phyloP scores from a whole-genome alignment of 2,113 vertebrate genomes.

The Taxidea taxus region DNA sequence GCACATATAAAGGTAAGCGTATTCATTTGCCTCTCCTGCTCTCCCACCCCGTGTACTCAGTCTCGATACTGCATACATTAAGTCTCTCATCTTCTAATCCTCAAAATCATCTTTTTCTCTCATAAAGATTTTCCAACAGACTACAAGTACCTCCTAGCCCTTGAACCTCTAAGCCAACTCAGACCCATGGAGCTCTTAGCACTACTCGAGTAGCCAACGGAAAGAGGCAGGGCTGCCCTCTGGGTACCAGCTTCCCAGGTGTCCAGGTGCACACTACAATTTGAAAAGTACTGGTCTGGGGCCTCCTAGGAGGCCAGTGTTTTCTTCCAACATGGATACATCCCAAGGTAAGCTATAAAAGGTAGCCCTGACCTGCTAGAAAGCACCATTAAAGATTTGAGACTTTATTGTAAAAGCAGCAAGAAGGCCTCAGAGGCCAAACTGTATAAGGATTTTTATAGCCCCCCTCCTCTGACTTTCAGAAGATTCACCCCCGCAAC shows the following conservation, averaged over 20 bases:
- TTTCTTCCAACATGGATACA: neutral
- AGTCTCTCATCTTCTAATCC: neutral
- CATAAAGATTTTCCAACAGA: neutral
- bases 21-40: neutral
- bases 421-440: neutral
- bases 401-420: neutral
- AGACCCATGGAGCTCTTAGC: neutral
- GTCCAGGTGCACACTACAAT: neutral
- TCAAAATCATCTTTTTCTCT: neutral
- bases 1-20: neutral
- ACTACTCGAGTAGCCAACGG: neutral
- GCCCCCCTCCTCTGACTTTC: neutral
- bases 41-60: neutral
- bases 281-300: neutral
- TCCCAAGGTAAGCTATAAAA: neutral
- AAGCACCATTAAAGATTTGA: neutral
- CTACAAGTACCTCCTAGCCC: neutral
- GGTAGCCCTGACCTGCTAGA: neutral
- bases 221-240: neutral
- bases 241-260: neutral
- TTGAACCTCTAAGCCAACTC: neutral
- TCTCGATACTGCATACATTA: neutral
- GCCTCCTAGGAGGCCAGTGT: neutral
- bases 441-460: neutral
- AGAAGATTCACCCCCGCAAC: neutral